Evolutionary conservation across 2,113 vertebrate species (phyloP).

Genomic region (Passer domesticus): DNA sequence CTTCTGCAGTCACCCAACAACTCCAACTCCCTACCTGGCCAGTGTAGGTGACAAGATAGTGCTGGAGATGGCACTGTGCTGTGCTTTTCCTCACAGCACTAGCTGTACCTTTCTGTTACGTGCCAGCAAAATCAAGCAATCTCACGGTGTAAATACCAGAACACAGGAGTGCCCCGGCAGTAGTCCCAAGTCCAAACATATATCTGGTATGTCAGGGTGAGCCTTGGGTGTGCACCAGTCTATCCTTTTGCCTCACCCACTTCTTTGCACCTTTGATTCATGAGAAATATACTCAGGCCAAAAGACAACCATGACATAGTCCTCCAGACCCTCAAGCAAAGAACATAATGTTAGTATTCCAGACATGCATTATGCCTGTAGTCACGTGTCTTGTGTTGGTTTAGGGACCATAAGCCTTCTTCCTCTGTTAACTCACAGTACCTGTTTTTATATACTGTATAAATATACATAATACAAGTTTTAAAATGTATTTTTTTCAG

Average conservation of each 20-base stretch:
- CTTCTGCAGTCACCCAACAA: neutral
- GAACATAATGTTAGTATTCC: neutral
- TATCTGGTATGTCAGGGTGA: neutral
- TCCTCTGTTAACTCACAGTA: neutral
- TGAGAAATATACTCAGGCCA: neutral
- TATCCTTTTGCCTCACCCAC: neutral
- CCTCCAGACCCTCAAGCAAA: neutral
- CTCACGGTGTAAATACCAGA: neutral
- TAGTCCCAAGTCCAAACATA: neutral
- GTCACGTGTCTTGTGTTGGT: neutral
- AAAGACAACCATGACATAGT: neutral
- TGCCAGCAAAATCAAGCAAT: neutral
- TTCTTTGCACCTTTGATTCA: neutral
- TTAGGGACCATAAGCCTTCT: neutral
- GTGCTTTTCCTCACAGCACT: neutral
- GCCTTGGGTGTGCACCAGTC: neutral
- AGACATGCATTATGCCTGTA: neutral
- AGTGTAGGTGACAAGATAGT: neutral
- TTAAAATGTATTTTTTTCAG: neutral
- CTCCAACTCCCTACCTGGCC: rapidly evolving
- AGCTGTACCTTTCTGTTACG: neutral
- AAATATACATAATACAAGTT: neutral
- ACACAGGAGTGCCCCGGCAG: neutral
- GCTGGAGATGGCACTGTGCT: neutral
- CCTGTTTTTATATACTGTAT: neutral